Evolutionary conservation across 2,113 vertebrate genomes (phyloP).

Genomic region (Brachirus orientalis): DNA sequence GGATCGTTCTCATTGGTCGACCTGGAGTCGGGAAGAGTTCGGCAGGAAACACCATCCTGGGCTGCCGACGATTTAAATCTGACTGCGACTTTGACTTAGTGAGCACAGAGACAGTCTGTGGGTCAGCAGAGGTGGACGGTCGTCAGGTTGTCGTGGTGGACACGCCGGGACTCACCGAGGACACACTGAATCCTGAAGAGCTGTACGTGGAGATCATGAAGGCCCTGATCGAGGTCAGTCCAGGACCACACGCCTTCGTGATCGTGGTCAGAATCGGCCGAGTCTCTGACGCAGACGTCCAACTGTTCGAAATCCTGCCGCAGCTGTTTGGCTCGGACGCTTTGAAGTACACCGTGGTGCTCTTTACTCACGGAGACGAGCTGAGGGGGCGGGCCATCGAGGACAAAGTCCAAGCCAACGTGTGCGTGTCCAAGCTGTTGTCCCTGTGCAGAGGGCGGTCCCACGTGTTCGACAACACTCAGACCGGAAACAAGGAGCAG

Average conservation of each 20-base stretch:
- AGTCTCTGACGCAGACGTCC: not conserved
- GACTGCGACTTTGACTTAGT: not conserved
- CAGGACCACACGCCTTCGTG: constrained; percentile 12
- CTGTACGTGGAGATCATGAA: not conserved
- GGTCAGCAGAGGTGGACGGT: not conserved
- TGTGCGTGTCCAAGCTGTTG: not conserved
- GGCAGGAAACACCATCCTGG: not conserved
- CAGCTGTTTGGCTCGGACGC: not conserved
- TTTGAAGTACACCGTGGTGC: not conserved
- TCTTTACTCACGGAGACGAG: constrained; percentile 24
- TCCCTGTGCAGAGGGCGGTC: not conserved
- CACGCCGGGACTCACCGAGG: constrained; percentile 7
- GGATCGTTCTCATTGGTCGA: constrained; percentile 13
- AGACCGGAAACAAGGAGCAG: not conserved
- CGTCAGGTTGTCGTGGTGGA: constrained; percentile 14
- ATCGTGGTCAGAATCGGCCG: constrained; percentile 9
- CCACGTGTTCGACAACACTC: constrained; percentile 20
- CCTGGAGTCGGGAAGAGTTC: constrained; percentile 21
- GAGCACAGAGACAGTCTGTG: accelerated
- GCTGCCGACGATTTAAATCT: not conserved
- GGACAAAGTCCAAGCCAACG: accelerated
- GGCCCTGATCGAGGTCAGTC: accelerated
- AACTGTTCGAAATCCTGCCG: not conserved
- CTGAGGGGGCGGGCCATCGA: not conserved
- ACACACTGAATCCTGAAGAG: not conserved